Conservation (phyloP, 1,140 invertebrate species). For the Musca vetustissima region DNA sequence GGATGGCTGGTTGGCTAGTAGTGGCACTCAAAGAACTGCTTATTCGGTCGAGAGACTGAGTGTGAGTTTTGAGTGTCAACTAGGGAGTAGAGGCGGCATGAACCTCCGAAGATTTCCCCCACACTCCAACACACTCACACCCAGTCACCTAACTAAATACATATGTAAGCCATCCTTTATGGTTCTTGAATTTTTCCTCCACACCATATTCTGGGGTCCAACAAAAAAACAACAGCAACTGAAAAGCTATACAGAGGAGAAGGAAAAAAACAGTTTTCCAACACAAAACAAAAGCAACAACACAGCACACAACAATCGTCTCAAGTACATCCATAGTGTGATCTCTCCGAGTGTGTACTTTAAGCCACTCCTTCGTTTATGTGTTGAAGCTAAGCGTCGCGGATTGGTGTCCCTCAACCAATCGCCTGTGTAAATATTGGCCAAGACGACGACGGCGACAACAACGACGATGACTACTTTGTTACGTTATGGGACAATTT, state of each 20-base stretch:
- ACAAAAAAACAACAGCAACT: neutral
- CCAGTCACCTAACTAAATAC: too few relatives aligned
- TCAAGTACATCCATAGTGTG: constrained; percentile 39
- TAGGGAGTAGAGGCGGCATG: too few relatives aligned
- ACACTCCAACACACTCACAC: too few relatives aligned
- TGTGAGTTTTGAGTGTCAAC: constrained; percentile 7
- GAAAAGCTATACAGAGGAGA: neutral
- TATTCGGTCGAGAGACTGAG: neutral
- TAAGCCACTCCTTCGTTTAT: constrained; percentile 53
- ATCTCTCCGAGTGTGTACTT: constrained; percentile 55
- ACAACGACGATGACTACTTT: too few relatives aligned
- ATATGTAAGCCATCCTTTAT: neutral
- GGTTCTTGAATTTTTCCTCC: neutral
- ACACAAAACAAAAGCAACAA: neutral
- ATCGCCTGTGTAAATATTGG: constrained; percentile 32
- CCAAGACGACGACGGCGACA: neutral
- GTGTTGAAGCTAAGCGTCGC: constrained; percentile 32
- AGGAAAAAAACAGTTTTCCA: neutral
- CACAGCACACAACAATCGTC: neutral
- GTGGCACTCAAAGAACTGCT: too few relatives aligned
- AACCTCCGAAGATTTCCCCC: too few relatives aligned
- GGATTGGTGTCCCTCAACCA: constrained; percentile 35
- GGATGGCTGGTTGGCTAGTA: too few relatives aligned
- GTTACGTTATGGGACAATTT: too few relatives aligned
- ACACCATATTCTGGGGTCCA: neutral